Evolutionary conservation across 2,888 invertebrate species (phyloP), one percentile per base, ranked within the genome.

Genomic region (Spisula subtruncata): DNA sequence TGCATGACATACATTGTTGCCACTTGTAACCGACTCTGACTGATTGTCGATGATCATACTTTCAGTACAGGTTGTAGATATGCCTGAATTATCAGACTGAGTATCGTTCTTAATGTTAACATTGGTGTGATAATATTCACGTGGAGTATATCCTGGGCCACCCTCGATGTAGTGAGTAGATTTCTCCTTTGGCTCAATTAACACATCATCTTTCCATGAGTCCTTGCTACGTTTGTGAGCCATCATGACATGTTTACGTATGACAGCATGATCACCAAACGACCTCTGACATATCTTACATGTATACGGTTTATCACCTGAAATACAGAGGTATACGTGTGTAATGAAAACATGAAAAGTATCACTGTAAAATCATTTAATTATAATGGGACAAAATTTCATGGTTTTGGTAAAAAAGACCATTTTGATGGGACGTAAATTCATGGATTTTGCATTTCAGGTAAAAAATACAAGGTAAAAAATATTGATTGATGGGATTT

Each of bases 281-380:
- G 95, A 95, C 88, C 96, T 96, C 81, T 93, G 93, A 94, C 97
- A 97, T 25, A 96, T 92, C 18, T 94, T 94, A 92, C 97, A 97
- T 20, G 96, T 95, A 89, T 96, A 97, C 5, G 96, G 96, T 87
- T 97, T 95, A 83, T 96, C 96, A 25, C 97, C 97, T 8, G 95
- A 94, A 81, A 81, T 56, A 0, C 1, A 51, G 8, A 2, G 1
- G 51, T 51, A 51, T 51, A 51, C 51, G 14, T 51, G 51, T 12
- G 14, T 51, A 16, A 35, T 29, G 5, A 18, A 6, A 32, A 51
- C 48, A 5, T 8, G 48, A 51, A 12, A 51, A 1, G 6, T 18
- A 18, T 83, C n/a, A n/a, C n/a, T n/a, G n/a, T n/a, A n/a, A n/a
- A n/a, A n/a, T n/a, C n/a, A n/a, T n/a, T n/a, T n/a, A n/a, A n/a